Base-by-base conservation (phyloP, 53 echinoderm and acorn worm species). In the Holothuria leucospilota region DNA sequence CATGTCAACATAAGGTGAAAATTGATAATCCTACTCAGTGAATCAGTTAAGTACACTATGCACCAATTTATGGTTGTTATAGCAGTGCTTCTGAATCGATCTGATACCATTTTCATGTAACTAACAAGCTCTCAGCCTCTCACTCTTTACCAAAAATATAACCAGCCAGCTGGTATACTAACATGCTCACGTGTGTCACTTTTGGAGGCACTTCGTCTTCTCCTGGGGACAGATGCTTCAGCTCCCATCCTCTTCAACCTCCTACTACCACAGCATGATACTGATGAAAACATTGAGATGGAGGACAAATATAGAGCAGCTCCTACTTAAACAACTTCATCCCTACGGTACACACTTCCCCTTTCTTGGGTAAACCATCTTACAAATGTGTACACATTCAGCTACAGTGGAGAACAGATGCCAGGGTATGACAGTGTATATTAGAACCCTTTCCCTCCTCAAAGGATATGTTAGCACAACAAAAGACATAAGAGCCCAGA, bases 401-500 rank as follows among this genome's bases (percentile, higher is more conserved):
- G 18, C 56, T 56, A 56, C 56, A 16, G 5, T 56, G 15, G 39
- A 6, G 20, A 8, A n/a, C 40, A 39, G 72, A 30, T 38, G 72
- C 46, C 6, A 18, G 5, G 21, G 39, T 72, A 41, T 14, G 34
- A 72, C n/a, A 46, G 40, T 21, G 34, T 23, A 6, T 14, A 6
- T 14, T 21, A 42, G 18, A 72, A 46, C 72, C 39, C 34, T 39
- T 10, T 23, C 42, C 40, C 42, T n/a, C 39, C 23, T 20, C 72
- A 41, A 9, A 38, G 21, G 40, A 39, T 10, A 41, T 72, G 72
- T 72, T 46, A 72, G 72, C 39, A 72, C 42, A 18, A 72, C 72
- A 72, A 72, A 72, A 46, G 72, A 72, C 40, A 41, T 72, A 72
- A 38, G 18, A 72, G 72, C 39, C 42, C 72, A 72, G 72, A 72